Percentiles rank a stretch among this genome's conserved stretches.
Conservation (phyloP, 2,888 invertebrate genomes). For the Leptinotarsa tumamoca region DNA sequence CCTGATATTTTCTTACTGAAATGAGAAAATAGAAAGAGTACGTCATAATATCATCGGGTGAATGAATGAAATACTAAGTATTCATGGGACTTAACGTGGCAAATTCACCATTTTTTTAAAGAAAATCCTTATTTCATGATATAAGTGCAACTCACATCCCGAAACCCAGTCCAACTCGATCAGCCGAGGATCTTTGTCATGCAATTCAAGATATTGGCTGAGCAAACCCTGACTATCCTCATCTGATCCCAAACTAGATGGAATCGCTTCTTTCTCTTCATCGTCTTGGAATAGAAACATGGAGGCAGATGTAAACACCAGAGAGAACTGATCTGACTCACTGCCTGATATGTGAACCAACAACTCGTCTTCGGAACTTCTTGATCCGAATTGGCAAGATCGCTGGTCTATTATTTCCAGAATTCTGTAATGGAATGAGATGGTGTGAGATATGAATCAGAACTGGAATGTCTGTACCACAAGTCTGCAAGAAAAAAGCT, state of each 20-base stretch:
- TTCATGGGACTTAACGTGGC: too few relatives aligned
- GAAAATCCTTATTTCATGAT: too few relatives aligned
- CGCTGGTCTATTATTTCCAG: slow-evolving; percentile 36
- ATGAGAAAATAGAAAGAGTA: too few relatives aligned
- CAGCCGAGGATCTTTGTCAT: slow-evolving; percentile 26
- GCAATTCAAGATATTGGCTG: slow-evolving; percentile 24
- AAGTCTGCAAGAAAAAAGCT: too few relatives aligned
- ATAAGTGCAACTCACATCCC: slow-evolving; percentile 24
- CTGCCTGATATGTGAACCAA: slow-evolving; percentile 31
- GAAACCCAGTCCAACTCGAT: slow-evolving; percentile 25
- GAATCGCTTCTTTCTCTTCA: slow-evolving; percentile 23
- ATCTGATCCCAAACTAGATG: neutral
- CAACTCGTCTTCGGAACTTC: slow-evolving; percentile 31
- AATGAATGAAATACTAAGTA: too few relatives aligned
- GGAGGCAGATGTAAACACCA: slow-evolving; percentile 54
- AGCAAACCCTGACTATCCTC: slow-evolving; percentile 17
- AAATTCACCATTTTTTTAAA: too few relatives aligned
- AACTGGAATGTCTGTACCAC: neutral
- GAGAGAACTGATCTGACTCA: slow-evolving; percentile 53
- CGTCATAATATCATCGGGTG: too few relatives aligned
- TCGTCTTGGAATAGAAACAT: slow-evolving; percentile 50
- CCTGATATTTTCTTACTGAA: too few relatives aligned
- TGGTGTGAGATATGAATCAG: neutral
- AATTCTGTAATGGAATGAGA: slow-evolving; percentile 27
- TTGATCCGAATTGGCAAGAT: slow-evolving; percentile 27